Evolutionary conservation across 2,797 vertebrate species (phyloP).

Genomic region (Spheniscus humboldti): DNA sequence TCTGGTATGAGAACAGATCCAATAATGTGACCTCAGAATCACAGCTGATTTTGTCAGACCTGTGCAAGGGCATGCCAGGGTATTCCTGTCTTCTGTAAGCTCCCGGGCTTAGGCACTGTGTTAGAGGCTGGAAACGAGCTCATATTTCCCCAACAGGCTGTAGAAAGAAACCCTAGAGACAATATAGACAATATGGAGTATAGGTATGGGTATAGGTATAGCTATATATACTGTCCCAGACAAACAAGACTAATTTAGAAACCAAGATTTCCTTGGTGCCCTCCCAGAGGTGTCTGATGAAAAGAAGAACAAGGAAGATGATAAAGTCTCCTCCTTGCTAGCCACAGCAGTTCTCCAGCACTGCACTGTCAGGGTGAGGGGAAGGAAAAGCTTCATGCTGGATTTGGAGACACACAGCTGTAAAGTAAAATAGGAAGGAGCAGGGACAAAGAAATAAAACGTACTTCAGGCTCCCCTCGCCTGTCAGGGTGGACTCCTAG

Average conservation of each 20-base stretch:
- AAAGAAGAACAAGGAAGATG: background rate
- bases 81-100: background rate
- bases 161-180: background rate
- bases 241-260: background rate
- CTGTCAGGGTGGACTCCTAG: background rate
- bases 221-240: background rate
- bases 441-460: background rate
- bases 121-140: background rate
- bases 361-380: background rate
- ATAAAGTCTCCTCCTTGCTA: background rate
- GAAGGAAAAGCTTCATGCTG: background rate
- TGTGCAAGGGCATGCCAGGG: rapidly evolving
- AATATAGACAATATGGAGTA: background rate
- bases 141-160: background rate
- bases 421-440: background rate
- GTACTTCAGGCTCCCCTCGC: background rate
- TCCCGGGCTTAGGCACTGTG: background rate
- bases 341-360: background rate
- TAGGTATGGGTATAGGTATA: background rate
- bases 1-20: background rate
- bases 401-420: background rate
- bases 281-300: background rate
- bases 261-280: background rate
- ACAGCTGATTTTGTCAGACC: background rate
- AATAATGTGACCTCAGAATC: background rate